Percentiles rank a stretch among this genome's conserved stretches.
These are phyloP conservation scores for Rhinogobio ventralis DNA, from an alignment of 2,797 vertebrate species.

Conservation along the genomic window DNA sequence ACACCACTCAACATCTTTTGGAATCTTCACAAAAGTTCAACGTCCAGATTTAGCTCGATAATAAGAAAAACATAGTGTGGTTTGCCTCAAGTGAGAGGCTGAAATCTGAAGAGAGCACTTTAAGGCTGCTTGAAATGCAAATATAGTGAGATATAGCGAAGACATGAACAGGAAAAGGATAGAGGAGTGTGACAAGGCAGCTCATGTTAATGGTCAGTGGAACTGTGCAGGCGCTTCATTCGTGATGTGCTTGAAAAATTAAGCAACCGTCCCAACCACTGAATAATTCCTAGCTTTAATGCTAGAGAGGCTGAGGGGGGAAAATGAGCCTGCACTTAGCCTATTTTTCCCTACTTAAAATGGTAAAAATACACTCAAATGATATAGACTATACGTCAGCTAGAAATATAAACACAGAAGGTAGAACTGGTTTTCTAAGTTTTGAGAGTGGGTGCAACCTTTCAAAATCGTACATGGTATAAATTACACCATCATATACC, in stretches of 20 bases:
- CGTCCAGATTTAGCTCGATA: neutral
- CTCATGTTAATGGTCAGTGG: constrained; percentile 80
- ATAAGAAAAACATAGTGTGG: neutral
- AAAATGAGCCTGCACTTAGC: constrained; percentile 11
- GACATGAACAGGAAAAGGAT: constrained; percentile 39
- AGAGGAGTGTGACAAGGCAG: constrained; percentile 57
- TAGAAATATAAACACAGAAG: constrained; percentile 21
- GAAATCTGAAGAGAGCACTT: neutral
- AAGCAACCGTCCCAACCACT: constrained; percentile 68
- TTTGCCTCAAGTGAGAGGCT: neutral
- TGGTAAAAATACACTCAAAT: constrained; percentile 29
- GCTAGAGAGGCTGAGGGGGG: constrained; percentile 4
- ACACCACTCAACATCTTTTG: neutral
- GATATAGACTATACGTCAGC: neutral
- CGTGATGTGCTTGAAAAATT: constrained; percentile 77
- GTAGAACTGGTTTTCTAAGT: neutral
- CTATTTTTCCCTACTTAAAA: constrained; percentile 23
- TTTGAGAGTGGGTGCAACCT: neutral
- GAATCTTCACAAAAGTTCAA: neutral
- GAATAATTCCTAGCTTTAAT: constrained; percentile 62
- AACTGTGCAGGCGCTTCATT: constrained; percentile 61
- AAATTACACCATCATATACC: neutral
- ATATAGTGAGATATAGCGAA: constrained; percentile 45
- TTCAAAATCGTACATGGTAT: constrained; percentile 3
- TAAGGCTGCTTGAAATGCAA: constrained; percentile 7